Conservation (phyloP, 2,797 vertebrate genomes). For the Crypturellus tataupa region DNA sequence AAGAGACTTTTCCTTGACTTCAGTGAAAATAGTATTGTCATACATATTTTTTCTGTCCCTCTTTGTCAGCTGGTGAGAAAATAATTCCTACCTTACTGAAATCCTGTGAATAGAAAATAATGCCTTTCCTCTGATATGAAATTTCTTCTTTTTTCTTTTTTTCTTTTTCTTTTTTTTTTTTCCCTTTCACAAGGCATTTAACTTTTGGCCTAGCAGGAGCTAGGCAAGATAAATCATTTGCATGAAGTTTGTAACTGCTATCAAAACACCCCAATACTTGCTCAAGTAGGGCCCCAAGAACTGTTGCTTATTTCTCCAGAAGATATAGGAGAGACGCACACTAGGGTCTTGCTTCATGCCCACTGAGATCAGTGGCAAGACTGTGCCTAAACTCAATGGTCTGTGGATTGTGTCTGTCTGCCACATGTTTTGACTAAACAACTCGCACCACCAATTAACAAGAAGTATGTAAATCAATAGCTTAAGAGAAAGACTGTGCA, state of each 20-base stretch:
- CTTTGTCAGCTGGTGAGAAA: neutral
- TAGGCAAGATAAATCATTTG: neutral
- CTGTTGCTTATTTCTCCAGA: too few species aligned
- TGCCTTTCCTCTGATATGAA: neutral
- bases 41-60: neutral
- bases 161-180: neutral
- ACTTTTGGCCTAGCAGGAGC: neutral
- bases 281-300: neutral
- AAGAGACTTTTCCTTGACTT: neutral
- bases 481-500: neutral
- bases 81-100: neutral
- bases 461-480: neutral
- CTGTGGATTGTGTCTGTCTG: neutral
- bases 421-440: neutral
- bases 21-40: neutral
- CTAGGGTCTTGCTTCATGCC: too few species aligned
- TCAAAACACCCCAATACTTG: neutral
- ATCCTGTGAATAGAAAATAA: neutral
- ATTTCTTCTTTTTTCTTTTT: neutral
- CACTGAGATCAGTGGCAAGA: neutral
- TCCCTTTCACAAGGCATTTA: neutral
- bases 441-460: neutral
- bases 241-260: neutral
- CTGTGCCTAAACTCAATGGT: neutral
- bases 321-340: neutral